phyloP scores from a whole-genome alignment of 2,888 invertebrate species.

The Phortica okadai region DNA sequence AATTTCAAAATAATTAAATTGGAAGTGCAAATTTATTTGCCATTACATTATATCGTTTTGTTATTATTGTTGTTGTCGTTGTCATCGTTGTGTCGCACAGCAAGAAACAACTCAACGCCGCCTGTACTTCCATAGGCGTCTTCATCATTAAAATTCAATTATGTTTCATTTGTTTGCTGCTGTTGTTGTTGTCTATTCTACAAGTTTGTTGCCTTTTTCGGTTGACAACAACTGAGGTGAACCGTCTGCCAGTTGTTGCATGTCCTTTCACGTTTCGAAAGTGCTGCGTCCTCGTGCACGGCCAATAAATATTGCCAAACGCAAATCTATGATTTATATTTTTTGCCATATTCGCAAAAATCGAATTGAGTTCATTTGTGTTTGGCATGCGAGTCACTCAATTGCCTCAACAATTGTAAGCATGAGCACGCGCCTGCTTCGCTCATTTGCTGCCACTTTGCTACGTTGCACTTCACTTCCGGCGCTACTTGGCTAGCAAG shows the following conservation, averaged over 20 bases:
- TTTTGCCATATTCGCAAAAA: conserved; percentile 37
- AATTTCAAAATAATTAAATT: conserved; percentile 68
- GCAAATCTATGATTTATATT: not conserved
- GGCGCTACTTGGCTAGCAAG: not conserved
- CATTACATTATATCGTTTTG: conserved; percentile 48
- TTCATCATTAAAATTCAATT: not conserved
- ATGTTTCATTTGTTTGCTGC: not conserved
- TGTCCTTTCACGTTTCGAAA: not conserved
- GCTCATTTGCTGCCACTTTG: conserved; percentile 24
- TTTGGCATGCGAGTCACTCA: not conserved
- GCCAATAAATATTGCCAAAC: not conserved
- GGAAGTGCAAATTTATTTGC: conserved; percentile 68
- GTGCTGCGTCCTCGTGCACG: not conserved
- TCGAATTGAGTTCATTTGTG: not conserved
- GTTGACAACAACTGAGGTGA: not conserved
- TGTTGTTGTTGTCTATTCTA: not conserved
- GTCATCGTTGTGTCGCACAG: too few species aligned
- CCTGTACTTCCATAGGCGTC: too few species aligned
- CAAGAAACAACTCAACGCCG: too few species aligned
- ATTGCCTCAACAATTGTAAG: not conserved
- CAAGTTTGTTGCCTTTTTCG: not conserved
- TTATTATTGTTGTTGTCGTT: too few species aligned
- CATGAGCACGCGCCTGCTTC: conserved; percentile 5
- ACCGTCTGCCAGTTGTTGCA: not conserved
- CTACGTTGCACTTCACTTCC: not conserved